Base-by-base conservation (phyloP, 1,140 invertebrate genomes). In the Drosophila willistoni region DNA sequence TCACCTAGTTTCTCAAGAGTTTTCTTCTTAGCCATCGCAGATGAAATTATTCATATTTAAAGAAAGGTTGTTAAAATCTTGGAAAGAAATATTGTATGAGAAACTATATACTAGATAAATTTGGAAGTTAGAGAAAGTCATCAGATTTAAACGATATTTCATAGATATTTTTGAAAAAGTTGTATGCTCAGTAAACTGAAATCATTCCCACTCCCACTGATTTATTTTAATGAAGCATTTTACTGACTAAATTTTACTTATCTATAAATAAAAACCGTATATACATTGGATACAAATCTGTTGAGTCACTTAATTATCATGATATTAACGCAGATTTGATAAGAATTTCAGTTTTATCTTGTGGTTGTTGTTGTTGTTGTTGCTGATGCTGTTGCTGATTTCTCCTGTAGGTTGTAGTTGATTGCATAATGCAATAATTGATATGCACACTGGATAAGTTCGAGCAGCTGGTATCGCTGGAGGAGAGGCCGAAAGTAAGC, bases 271-370 rank as follows among this genome's bases (percentile, higher is more conserved):
- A 34, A 64, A 51, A 51, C 62, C 68, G 7, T 77, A 77, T 77
- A 47, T 77, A 77, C 62, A 77, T 42, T 55, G 65, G 59, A 41
- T 55, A 65, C 42, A 64, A 17, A 44, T 36, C 29, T 65, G 41
- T 39, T 36, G n/a, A 51, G 17, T 36, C 17, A 78, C 42, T 79
- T 83, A 89, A 79, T 87, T 87, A 87, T 87, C 84, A 87, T 81
- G 77, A 87, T 29, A 19, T 61, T 36, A 7, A 7, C 42, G 19
- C 7, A n/a, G 51, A 51, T 51, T 51, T 51, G 7, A 19, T 7
- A 51, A 9, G 44, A 22, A 51, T 22, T 22, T 19, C 17, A 51
- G 9, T n/a, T 19, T 19, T 51, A 3, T 51, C 3, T 33, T 72
- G 36, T 14, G 10, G 47, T 33, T 41, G 47, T 36, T 19, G 41